Base-by-base conservation (phyloP, 1,140 invertebrate species). In the Leguminivora glycinivorella region DNA sequence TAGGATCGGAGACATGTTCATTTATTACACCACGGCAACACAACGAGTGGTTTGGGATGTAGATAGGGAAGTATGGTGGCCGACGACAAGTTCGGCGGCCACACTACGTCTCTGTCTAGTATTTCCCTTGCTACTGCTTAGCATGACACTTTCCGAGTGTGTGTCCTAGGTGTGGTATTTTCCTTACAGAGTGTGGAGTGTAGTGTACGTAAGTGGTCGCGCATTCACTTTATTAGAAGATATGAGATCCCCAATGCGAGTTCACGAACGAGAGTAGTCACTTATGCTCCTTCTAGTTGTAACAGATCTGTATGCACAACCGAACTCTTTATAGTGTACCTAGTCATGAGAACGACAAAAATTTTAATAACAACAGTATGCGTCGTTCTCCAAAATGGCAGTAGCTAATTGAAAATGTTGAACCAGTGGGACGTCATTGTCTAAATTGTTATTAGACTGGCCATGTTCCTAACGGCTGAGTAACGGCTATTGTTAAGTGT, bases 341-440 rank as follows among this genome's bases (percentile, higher is more conserved):
- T n/a, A n/a, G n/a, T 85, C 74, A 85, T 85, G 83, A 83, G 80
- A 78, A 83, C 80, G 77, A 81, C 78, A 74, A 77, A 79, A 78
- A 76, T 83, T 85, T 84, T 86, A 88, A 88, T 88, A 85, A 79
- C 80, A 68, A 73, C 76, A 70, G 69, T 72, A 70, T 72, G 38
- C 58, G 9, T 19, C 26, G 25, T 60, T 63, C 58, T 9, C 6
- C 25, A 34, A 31, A 31, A 63, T 19, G n/a, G 14, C 58, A n/a
- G 7, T 19, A 0, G 24, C 29, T 63, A 34, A 31, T 31, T 63
- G 58, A 63, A 63, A 29, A 34, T 29, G 26, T 31, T 29, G 26
- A 9, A 17, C 25, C 26, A 26, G 4, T 17, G 26, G 25, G 58
- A 17, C n/a, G 9, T 63, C n/a, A 34, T 63, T 63, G n/a, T 29